Evolutionary conservation across 2,113 vertebrate genomes (phyloP).

Genomic region (Marmota flaviventris): DNA sequence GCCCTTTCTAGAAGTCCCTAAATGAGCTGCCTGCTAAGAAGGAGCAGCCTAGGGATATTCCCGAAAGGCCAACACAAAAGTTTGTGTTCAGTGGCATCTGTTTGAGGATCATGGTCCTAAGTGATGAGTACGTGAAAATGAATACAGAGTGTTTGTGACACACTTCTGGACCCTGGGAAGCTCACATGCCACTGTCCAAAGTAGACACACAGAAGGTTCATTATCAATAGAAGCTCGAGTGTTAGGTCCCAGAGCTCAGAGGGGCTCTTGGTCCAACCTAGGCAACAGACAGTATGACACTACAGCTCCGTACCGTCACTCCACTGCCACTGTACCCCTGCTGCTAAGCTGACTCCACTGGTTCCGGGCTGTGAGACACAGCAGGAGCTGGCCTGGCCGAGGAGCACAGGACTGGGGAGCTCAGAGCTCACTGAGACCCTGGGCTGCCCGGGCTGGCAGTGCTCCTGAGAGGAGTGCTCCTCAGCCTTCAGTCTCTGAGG

Average conservation of each 20-base stretch:
- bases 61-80: neutral
- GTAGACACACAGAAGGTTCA: neutral
- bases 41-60: neutral
- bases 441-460: neutral
- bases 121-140: neutral
- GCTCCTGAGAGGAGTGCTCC: neutral
- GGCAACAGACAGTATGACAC: neutral
- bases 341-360: neutral
- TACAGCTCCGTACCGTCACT: neutral
- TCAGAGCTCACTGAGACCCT: neutral
- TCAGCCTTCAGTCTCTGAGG: neutral
- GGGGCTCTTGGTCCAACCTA: neutral
- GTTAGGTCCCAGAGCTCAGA: neutral
- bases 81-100: neutral
- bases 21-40: neutral
- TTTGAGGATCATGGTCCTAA: neutral
- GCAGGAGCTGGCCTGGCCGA: neutral
- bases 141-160: neutral
- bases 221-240: neutral
- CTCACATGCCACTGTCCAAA: neutral
- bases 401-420: too few relatives aligned
- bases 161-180: neutral
- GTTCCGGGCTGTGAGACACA: neutral
- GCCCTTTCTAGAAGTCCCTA: neutral
- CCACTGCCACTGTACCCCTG: neutral